Base-by-base conservation (phyloP, 2,113 vertebrate species). In the Plotosus lineatus region DNA sequence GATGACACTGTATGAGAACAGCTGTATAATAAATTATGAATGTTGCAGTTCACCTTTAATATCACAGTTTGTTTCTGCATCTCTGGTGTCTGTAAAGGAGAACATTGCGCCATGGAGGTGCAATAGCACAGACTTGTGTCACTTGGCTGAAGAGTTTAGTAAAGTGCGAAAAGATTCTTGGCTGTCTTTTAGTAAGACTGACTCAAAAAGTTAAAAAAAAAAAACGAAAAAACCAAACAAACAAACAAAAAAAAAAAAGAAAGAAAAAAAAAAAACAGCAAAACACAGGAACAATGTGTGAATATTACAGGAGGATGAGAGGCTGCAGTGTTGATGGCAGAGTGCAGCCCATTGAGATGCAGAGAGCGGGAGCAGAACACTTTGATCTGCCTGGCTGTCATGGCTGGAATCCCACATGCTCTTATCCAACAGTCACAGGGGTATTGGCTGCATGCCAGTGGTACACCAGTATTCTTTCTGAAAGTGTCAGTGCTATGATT, bases 1-100 rank as follows among this genome's bases (percentile, higher is more conserved):
- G 40, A 89, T 81, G 88, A 83, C 83, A 89, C 88, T 92, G 92
- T 91, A 92, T 75, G 58, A 91, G 87, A 84, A 87, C 88, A 84
- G 84, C 82, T 90, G 92, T 91, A 92, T 91, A 94, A 93, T 93
- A 93, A 93, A 92, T 89, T 83, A 88, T 90, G 89, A 91, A 92
- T 91, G 91, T 93, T 79, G 71, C 92, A 90, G 86, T 90, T 88
- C 85, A 89, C 88, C 88, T 90, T 91, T 92, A 90, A 88, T 87
- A 86, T 77, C 66, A 72, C 88, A 78, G 82, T 78, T 85, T 31
- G 85, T 90, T 91, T 71, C 87, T 83, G 42, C 63, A 86, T 84
- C 79, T 78, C 84, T 88, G 81, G 85, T 51, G 15, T 51, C 28
- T 51, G 23, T 56, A 81, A 88, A 81, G 85, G n/a, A 40, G 33